Conservation (phyloP, 2,888 invertebrate species). For the Dorcus parallelipipedus region DNA sequence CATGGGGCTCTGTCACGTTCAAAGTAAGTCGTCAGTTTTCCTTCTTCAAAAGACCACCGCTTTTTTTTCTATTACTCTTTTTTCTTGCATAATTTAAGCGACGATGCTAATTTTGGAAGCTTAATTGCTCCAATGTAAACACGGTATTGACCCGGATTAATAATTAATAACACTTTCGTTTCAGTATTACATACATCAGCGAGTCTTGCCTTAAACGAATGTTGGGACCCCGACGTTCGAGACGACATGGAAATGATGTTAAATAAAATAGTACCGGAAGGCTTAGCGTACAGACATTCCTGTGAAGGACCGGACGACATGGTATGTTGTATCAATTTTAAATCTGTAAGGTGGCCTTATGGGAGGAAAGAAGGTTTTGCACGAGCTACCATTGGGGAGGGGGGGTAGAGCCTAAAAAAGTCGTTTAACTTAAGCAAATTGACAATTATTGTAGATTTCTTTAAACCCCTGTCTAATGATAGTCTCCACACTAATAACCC, state of each 20-base stretch:
- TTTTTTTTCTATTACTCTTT: background rate
- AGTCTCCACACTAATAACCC: no score
- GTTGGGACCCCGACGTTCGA: constrained; percentile 96
- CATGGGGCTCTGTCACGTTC: constrained; percentile 93
- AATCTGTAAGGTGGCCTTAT: no score
- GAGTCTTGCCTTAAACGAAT: constrained; percentile 95
- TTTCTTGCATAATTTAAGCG: no score
- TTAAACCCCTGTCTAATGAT: no score
- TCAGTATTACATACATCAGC: constrained; percentile 97
- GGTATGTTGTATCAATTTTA: constrained; percentile 59
- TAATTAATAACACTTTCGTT: constrained; percentile 40
- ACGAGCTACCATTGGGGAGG: no score
- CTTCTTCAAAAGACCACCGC: background rate
- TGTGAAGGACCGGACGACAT: constrained; percentile 99
- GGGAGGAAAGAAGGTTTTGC: no score
- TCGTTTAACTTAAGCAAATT: no score
- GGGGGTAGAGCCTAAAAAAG: no score
- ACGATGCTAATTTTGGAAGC: no score
- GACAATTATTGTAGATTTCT: no score
- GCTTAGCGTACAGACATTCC: constrained; percentile 91
- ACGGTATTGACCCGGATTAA: background rate
- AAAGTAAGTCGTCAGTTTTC: constrained; percentile 69
- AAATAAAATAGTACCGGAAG: constrained; percentile 98
- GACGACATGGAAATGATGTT: constrained; percentile 99
- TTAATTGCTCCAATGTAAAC: no score